phyloP scores from a whole-genome alignment of 1,140 invertebrate genomes.

The Neuroterus valhalla region DNA sequence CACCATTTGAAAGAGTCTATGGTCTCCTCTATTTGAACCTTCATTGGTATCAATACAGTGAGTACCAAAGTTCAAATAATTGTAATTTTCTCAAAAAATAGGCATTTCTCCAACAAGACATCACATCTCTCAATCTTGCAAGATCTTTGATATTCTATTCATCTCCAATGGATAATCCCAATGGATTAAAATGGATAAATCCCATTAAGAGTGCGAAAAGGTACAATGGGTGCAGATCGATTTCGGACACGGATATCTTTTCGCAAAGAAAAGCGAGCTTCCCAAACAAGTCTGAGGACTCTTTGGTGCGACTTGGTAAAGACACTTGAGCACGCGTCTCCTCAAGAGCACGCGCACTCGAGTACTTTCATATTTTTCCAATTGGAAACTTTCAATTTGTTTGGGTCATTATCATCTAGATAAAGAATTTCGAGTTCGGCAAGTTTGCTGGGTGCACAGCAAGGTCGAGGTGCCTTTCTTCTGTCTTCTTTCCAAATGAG shows the following conservation, averaged over 20 bases:
- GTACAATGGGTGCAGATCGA: not conserved
- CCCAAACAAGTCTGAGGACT: not conserved
- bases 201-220: not conserved
- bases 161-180: not conserved
- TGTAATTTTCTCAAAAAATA: too few relatives aligned
- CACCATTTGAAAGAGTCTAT: too few relatives aligned
- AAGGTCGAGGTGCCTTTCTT: slow-evolving; percentile 79
- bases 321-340: not conserved
- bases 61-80: too few relatives aligned
- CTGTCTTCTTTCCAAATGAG: slow-evolving; percentile 80
- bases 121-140: too few relatives aligned
- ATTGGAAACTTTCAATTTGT: slow-evolving; percentile 81
- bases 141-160: too few relatives aligned
- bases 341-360: slow-evolving; percentile 84
- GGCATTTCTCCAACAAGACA: too few relatives aligned
- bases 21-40: too few relatives aligned
- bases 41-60: too few relatives aligned
- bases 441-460: slow-evolving; percentile 83
- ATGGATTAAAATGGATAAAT: too few relatives aligned
- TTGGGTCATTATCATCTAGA: slow-evolving; percentile 78
- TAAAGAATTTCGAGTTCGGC: slow-evolving; percentile 82
- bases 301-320: slow-evolving; percentile 21
- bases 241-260: not conserved
- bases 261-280: not conserved
- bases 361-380: slow-evolving; percentile 84